Evolutionary conservation across 2,113 vertebrate species (phyloP).

Genomic region (Ctenomys sociabilis): DNA sequence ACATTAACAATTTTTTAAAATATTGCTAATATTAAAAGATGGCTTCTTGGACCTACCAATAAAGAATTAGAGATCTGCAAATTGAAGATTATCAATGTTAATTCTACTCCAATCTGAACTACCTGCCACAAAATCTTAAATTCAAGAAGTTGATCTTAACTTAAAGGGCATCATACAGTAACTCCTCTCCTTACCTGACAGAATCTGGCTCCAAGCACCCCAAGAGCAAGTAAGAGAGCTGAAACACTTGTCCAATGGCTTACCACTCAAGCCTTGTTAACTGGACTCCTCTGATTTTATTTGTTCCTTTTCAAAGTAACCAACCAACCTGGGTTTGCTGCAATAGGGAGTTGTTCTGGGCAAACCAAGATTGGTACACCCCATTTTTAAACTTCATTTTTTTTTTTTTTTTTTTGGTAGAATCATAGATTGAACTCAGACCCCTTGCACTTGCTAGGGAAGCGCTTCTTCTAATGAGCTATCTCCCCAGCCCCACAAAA

Average conservation of each 20-base stretch:
- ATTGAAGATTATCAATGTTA: background rate
- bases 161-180: background rate
- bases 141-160: background rate
- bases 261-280: background rate
- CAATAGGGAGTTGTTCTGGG: background rate
- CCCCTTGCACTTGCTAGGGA: too few species aligned
- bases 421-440: too few species aligned
- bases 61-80: background rate
- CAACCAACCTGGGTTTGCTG: background rate
- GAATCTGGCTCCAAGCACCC: background rate
- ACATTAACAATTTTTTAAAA: background rate
- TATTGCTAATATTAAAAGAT: background rate
- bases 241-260: background rate
- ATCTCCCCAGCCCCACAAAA: too few species aligned
- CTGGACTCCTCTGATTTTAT: background rate
- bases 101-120: constrained; percentile 8
- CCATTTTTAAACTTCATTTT: background rate
- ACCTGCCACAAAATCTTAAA: background rate
- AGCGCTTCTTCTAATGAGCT: too few species aligned
- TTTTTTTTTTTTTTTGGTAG: too few species aligned
- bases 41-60: background rate
- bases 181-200: background rate
- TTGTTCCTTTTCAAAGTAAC: background rate
- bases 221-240: background rate
- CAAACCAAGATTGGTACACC: background rate